These are phyloP conservation scores for Cariama cristata DNA, from an alignment of 2,113 vertebrate species.

Conservation along the genomic window DNA sequence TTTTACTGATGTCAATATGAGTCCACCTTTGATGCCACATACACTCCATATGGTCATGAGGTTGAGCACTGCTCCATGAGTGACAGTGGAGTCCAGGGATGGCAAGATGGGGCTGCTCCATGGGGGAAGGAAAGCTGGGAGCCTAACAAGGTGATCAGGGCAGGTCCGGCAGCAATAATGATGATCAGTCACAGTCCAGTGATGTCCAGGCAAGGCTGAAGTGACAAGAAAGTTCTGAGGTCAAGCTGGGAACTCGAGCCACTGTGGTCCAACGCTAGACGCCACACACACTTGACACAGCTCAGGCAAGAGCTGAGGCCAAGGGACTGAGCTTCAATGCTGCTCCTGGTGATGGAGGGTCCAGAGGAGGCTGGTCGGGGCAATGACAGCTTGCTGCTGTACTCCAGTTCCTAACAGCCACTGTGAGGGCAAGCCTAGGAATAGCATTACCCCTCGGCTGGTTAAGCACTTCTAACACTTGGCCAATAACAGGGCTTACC, in stretches of 20 bases:
- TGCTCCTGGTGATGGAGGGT: background rate
- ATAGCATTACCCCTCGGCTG: background rate
- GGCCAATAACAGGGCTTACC: background rate
- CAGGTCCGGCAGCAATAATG: background rate
- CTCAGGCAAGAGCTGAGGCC: background rate
- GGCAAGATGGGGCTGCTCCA: background rate
- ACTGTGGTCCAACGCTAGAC: background rate
- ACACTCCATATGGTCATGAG: fast-evolving
- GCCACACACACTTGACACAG: background rate
- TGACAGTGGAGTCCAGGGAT: background rate
- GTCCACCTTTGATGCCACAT: background rate
- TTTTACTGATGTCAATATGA: background rate
- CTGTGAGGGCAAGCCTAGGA: background rate
- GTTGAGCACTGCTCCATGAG: background rate
- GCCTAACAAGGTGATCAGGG: background rate
- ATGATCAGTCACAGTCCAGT: background rate
- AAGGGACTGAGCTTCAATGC: background rate
- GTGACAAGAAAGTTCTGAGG: background rate
- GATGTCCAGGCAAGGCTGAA: background rate
- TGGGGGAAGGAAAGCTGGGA: fast-evolving
- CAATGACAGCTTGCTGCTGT: background rate
- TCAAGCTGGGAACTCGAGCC: background rate
- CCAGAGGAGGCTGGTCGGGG: background rate
- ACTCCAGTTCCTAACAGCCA: background rate
- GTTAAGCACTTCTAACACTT: background rate